Evolutionary conservation across 2,888 invertebrate species (phyloP).

Genomic region (Mantis religiosa): DNA sequence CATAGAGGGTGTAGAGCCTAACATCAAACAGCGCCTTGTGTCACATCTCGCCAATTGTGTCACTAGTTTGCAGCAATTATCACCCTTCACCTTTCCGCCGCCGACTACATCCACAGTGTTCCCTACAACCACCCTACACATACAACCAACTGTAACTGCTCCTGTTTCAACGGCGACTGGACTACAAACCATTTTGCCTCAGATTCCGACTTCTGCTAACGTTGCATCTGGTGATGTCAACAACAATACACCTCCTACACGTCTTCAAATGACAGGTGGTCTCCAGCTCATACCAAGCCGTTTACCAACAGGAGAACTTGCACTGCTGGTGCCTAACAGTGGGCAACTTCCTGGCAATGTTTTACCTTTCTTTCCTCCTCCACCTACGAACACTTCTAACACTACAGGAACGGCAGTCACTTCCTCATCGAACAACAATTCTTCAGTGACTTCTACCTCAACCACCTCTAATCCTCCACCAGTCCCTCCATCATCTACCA

Average conservation of each 20-base stretch:
- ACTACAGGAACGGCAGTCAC: constrained; percentile 37
- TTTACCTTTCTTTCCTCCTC: constrained; percentile 30
- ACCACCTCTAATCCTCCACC: constrained; percentile 7
- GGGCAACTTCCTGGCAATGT: constrained; percentile 47
- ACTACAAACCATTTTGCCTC: constrained; percentile 13
- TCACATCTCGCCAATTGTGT: constrained; percentile 71
- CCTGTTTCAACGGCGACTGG: constrained; percentile 31
- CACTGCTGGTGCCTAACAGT: constrained; percentile 66
- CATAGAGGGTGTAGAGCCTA: constrained; percentile 69
- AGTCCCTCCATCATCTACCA: constrained; percentile 21
- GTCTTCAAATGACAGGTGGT: constrained; percentile 53
- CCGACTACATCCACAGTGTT: constrained; percentile 21
- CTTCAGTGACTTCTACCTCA: constrained; percentile 32
- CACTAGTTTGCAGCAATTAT: constrained; percentile 51
- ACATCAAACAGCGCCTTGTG: constrained; percentile 67
- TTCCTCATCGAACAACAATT: constrained; percentile 34
- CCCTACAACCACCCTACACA: constrained; percentile 30
- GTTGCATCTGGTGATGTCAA: constrained; percentile 23
- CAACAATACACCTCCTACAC: constrained; percentile 33
- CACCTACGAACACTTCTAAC: background rate
- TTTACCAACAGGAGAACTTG: constrained; percentile 77
- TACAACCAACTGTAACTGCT: constrained; percentile 33
- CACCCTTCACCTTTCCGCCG: constrained; percentile 42
- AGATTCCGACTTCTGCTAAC: background rate
- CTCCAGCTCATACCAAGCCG: constrained; percentile 77